Evolutionary conservation across 2,888 invertebrate genomes (phyloP).

Genomic region (Tenthredo scrophulariae): DNA sequence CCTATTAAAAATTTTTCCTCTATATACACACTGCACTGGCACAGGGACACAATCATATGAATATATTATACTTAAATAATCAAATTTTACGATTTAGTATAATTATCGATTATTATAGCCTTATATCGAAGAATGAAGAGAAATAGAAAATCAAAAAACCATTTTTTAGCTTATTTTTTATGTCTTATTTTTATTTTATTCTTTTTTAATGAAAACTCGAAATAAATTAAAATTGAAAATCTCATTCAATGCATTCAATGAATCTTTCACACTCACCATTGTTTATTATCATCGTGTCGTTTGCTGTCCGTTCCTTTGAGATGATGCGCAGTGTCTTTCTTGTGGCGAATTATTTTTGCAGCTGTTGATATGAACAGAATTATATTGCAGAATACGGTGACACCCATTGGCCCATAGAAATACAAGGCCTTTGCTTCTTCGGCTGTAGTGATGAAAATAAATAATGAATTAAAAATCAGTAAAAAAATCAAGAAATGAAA

Average conservation of each 20-base stretch:
- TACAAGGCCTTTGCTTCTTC: conserved; percentile 82
- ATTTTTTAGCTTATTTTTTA: too few species aligned
- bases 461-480: neutral
- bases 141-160: too few species aligned
- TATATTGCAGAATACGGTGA: conserved; percentile 84
- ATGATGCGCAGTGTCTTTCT: conserved; percentile 84
- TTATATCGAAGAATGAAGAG: neutral
- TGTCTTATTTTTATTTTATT: neutral
- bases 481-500: neutral
- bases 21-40: neutral
- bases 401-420: conserved; percentile 85
- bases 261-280: conserved; percentile 77
- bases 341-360: conserved; percentile 83
- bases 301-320: conserved; percentile 84
- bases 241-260: neutral
- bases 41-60: neutral
- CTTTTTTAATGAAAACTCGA: neutral
- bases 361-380: conserved; percentile 86
- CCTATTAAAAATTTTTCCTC: neutral
- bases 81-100: neutral
- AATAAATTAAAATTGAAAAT: neutral
- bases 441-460: conserved; percentile 76
- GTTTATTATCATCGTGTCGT: conserved; percentile 82
- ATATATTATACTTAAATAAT: neutral
- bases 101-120: neutral